These are phyloP conservation scores for Whitmania pigra DNA, from an alignment of 1,140 invertebrate genomes.

Conservation along the genomic window DNA sequence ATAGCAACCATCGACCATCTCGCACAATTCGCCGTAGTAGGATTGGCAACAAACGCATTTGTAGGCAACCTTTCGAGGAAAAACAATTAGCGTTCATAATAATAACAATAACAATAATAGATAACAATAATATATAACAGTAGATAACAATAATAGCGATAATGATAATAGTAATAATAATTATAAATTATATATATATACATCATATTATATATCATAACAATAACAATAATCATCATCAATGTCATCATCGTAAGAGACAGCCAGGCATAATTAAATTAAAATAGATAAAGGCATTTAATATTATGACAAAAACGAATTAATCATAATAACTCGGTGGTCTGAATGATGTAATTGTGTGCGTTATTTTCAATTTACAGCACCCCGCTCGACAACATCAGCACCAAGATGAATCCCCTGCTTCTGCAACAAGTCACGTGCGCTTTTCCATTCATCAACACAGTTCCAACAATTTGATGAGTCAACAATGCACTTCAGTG, in stretches of 20 bases:
- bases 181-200: too few relatives aligned
- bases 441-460: background rate
- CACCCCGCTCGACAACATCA: too few relatives aligned
- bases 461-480: background rate
- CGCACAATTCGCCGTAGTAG: slow-evolving; percentile 32
- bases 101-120: background rate
- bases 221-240: background rate
- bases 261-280: background rate
- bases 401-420: too few relatives aligned
- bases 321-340: too few relatives aligned
- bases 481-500: background rate
- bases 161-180: background rate
- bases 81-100: background rate
- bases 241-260: background rate
- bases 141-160: background rate
- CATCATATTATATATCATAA: background rate
- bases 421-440: too few relatives aligned
- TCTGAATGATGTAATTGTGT: too few relatives aligned
- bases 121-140: background rate
- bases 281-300: too few relatives aligned
- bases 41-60: background rate
- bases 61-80: background rate
- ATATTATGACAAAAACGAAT: too few relatives aligned
- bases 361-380: too few relatives aligned
- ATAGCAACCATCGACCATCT: slow-evolving; percentile 42